A percentile compares a stretch with the other conserved stretches of the same genome.
phyloP scores from a whole-genome alignment of 2,113 vertebrate genomes.

The Naja naja region DNA sequence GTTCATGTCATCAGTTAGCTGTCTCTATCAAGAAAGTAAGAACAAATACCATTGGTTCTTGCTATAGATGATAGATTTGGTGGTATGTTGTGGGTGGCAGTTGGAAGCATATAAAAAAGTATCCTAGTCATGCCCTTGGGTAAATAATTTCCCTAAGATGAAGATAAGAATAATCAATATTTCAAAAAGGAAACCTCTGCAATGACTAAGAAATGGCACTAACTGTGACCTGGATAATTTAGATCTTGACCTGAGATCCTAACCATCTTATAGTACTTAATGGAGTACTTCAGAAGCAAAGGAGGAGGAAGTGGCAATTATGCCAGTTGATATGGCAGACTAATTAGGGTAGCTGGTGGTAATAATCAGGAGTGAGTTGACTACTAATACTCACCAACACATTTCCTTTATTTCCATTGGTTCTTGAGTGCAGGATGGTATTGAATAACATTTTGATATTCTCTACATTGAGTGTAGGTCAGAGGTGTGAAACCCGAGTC shows the following conservation, averaged over 20 bases:
- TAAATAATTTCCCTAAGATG: not conserved
- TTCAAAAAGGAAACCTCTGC: not conserved
- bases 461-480: not conserved
- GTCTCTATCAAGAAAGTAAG: not conserved
- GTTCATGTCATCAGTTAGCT: not conserved
- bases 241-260: not conserved
- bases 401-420: not conserved
- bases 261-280: not conserved
- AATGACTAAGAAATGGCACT: not conserved
- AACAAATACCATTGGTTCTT: not conserved
- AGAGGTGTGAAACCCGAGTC: too few species aligned
- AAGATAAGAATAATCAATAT: not conserved
- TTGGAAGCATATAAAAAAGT: not conserved
- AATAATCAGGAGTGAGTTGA: not conserved
- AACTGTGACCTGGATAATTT: not conserved
- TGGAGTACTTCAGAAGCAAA: not conserved
- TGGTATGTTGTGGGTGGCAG: not conserved
- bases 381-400: not conserved
- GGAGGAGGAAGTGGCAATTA: not conserved
- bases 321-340: not conserved
- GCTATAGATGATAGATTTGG: not conserved
- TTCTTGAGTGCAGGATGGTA: not conserved
- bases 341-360: not conserved
- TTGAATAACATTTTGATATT: not conserved
- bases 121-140: not conserved